Conservation (phyloP, 2,113 vertebrate species). For the Heptranchias perlo region DNA sequence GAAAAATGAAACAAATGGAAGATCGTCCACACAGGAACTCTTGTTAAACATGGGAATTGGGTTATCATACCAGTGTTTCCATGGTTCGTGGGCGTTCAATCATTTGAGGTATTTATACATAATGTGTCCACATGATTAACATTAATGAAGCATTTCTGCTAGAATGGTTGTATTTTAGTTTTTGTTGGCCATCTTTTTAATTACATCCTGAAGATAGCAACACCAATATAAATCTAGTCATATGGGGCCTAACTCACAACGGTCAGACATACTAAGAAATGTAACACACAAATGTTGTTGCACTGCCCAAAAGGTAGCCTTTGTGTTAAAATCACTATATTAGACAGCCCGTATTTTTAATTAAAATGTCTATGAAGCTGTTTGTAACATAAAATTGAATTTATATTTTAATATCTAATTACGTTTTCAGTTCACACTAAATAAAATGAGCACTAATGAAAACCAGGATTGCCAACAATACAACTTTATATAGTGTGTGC, state of each 20-base stretch:
- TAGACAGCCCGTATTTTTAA: neutral
- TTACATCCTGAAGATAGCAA: neutral
- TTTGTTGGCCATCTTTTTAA: neutral
- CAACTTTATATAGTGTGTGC: neutral
- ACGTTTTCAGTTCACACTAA: neutral
- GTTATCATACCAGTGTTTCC: neutral
- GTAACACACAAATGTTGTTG: neutral
- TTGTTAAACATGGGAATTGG: neutral
- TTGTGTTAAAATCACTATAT: neutral
- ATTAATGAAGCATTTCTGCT: neutral
- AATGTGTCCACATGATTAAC: neutral
- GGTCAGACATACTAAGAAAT: neutral
- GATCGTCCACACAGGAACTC: neutral
- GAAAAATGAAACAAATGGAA: neutral
- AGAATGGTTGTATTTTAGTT: neutral
- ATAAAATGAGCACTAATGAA: neutral
- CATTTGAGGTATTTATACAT: neutral
- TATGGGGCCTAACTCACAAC: neutral
- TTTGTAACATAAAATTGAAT: neutral
- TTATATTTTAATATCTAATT: slow-evolving; percentile 1
- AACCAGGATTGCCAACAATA: neutral
- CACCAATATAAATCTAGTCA: neutral
- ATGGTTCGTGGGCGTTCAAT: neutral
- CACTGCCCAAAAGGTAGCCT: neutral
- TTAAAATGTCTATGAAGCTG: neutral